phyloP scores from a whole-genome alignment of 2,888 invertebrate species.

The Drosophila setosimentum region DNA sequence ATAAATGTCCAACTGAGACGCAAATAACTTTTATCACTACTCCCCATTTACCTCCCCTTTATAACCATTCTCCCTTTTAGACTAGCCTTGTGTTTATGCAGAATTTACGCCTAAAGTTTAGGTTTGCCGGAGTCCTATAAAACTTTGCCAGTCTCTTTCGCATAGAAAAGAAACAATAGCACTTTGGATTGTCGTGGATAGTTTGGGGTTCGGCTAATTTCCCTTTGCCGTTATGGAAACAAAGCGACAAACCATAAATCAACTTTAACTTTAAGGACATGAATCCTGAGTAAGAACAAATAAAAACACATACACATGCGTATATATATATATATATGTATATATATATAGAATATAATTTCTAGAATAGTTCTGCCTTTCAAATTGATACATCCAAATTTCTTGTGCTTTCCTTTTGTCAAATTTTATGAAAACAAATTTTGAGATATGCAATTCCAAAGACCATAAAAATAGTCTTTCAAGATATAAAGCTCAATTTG shows the following conservation, averaged over 20 bases:
- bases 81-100: neutral
- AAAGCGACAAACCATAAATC: conserved; percentile 38
- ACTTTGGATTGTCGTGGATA: neutral
- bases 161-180: neutral
- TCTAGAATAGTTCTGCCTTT: no score
- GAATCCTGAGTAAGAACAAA: neutral
- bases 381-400: no score
- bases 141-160: conserved; percentile 8
- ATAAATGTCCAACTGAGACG: conserved; percentile 18
- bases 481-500: neutral
- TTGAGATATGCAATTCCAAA: neutral
- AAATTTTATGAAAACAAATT: no score
- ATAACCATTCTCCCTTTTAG: neutral
- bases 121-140: neutral
- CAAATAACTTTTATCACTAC: neutral
- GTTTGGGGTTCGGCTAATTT: neutral
- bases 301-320: neutral
- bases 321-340: neutral
- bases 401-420: neutral
- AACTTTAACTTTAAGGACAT: conserved; percentile 8
- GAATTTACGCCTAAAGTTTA: conserved; percentile 29
- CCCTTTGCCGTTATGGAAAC: conserved; percentile 1
- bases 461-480: neutral
- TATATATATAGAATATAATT: no score
- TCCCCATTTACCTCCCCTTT: no score